Evolutionary conservation across 2,113 vertebrate genomes (phyloP), one percentile per base, ranked within the genome.

Genomic region (Cynopterus brachyotis): DNA sequence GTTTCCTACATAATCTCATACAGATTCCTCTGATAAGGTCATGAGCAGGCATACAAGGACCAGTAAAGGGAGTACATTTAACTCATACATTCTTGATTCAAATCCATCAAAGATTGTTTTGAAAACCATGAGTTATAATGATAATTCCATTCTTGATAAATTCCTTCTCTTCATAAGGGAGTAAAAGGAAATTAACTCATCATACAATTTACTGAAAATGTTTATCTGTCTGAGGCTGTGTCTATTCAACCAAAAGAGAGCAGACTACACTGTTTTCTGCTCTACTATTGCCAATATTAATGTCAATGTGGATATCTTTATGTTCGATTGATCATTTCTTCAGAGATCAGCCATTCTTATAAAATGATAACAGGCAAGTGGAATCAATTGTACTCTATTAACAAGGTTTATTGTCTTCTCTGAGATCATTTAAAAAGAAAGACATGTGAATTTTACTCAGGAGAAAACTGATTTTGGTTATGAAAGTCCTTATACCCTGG

Each of bases 261-360:
- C 57, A 95, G 83, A 76, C 75, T 92, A 4, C 15, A n/a, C 95
- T 89, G 94, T 92, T 96, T 89, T 95, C 64, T 95, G 59, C 53
- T 90, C 24, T 92, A 42, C 73, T 96, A 86, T 83, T 87, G 45
- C 69, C 86, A 92, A 60, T 97, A 89, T 96, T 97, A 86, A 96
- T 96, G 83, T 89, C 95, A 76, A 59, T 86, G 88, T 97, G 75
- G 35, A 79, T 90, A 92, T 94, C 93, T 95, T 87, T 82, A 94
- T 84, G 90, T 75, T 87, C 55, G 81, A 95, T 97, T 96, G 78
- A 97, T 96, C 45, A 95, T 94, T 96, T 97, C 84, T 87, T 96
- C 84, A 75, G 92, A 90, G 79, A 95, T 80, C 53, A 26, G 59
- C 75, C 80, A 96, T 94, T 96, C 66, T 94, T 97, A 80, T 84